phyloP scores from a whole-genome alignment of 2,888 invertebrate species.

The Eledona agricola region DNA sequence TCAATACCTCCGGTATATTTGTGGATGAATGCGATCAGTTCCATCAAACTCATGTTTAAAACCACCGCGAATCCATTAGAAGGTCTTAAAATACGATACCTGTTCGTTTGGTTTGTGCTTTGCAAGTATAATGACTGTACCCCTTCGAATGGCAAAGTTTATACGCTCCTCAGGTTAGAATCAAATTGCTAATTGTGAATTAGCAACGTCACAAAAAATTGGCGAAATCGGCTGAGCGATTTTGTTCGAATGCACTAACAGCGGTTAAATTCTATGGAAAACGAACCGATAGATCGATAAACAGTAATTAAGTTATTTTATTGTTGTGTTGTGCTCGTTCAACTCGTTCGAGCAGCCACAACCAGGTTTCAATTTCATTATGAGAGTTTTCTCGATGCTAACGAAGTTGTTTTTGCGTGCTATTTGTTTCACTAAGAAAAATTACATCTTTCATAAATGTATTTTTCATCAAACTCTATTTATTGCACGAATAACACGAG shows the following conservation, averaged over 20 bases:
- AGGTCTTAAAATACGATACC: slow-evolving; percentile 30
- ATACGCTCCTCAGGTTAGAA: slow-evolving; percentile 6
- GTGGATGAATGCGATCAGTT: slow-evolving; percentile 5
- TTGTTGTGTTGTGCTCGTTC: slow-evolving; percentile 36
- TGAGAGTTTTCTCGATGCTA: slow-evolving; percentile 32
- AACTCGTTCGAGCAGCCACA: slow-evolving; percentile 31
- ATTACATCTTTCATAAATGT: slow-evolving; percentile 16
- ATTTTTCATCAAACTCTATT: slow-evolving; percentile 26
- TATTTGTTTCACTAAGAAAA: slow-evolving; percentile 24
- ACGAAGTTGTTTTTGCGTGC: slow-evolving; percentile 36
- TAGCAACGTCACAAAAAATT: too few relatives aligned
- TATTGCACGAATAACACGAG: slow-evolving; percentile 2
- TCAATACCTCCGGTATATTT: too few relatives aligned
- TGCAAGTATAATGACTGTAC: slow-evolving; percentile 27
- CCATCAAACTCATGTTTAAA: slow-evolving; percentile 23
- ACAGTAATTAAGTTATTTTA: slow-evolving; percentile 38
- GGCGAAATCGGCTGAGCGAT: slow-evolving; percentile 2
- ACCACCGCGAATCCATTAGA: slow-evolving; percentile 26
- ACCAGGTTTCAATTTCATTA: slow-evolving; percentile 39
- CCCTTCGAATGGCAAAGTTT: slow-evolving; percentile 7
- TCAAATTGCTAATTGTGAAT: slow-evolving; percentile 11
- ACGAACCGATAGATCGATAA: slow-evolving; percentile 30
- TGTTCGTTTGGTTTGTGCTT: slow-evolving; percentile 22
- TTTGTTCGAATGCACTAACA: slow-evolving; percentile 11
- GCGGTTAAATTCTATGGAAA: slow-evolving; percentile 14